Base-by-base conservation (phyloP, 64 coral and sea anemone species). In the Orbicella faveolata region DNA sequence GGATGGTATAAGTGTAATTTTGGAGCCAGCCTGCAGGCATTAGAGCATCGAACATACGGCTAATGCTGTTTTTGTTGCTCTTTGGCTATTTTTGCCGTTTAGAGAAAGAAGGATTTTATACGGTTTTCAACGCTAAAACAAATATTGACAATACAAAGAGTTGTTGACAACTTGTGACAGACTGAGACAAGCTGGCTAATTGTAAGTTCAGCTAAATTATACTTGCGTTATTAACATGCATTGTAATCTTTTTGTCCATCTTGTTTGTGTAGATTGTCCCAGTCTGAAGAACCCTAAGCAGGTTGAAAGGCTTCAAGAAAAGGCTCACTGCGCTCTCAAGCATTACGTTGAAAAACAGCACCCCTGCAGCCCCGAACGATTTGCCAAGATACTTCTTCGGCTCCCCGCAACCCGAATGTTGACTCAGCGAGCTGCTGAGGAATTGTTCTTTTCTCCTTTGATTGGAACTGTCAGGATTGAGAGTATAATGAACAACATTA, bases 401-500 rank as follows among this genome's bases (percentile, higher is more conserved):
- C 61, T 96, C 1, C 95, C 95, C 10, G 82, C 92, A 0, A 93
- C 90, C 6, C 85, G 90, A 75, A 75, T 79, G 30, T 64, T 96
- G 6, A 92, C 84, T 48, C 87, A 90, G 23, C 77, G 66, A 20
- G 48, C 83, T 14, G 86, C 93, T 13, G 95, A 96, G 70, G 88
- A 96, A 53, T 74, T 96, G 9, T 96, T 96, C 72, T 96, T 96
- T 75, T 76, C 92, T n/a, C 92, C 92, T 26, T 74, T 96, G 37
- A 93, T 96, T 48, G 95, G 95, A 18, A 94, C 82, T 51, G 92
- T 96, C 20, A 88, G 79, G 61, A 96, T 96, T 23, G 92, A 93
- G 68, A 92, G 90, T 59, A 96, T 96, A 21, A 96, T 96, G 95
- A 92, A 89, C 63, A 94, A 96, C 26, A 96, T 96, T 14, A 89